These are phyloP conservation scores for Brachionus manjavacas DNA, from an alignment of 1,140 invertebrate species.

Conservation along the genomic window DNA sequence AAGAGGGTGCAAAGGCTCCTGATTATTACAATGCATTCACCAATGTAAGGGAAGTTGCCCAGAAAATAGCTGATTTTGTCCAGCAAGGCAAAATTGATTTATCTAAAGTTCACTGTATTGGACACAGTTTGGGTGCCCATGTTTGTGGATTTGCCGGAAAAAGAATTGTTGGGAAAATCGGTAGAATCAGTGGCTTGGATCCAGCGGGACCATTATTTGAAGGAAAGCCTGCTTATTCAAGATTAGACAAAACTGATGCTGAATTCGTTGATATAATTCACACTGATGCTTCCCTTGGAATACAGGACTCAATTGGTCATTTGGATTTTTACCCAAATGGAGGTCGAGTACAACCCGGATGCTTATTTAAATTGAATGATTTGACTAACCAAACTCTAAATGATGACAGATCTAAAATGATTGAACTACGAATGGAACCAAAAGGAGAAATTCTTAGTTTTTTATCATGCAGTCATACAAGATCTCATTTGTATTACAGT, in stretches of 20 bases:
- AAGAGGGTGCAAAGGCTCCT: background rate
- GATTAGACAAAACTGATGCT: conserved; percentile 1
- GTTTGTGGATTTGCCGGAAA: background rate
- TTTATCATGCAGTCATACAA: background rate
- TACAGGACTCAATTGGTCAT: conserved; percentile 61
- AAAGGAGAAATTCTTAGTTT: background rate
- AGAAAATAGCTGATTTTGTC: background rate
- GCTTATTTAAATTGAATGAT: conserved; percentile 45
- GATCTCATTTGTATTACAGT: background rate
- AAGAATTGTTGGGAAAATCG: background rate
- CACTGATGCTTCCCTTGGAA: background rate
- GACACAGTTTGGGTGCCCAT: conserved; percentile 39
- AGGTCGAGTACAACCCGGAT: conserved; percentile 60
- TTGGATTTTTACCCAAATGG: conserved; percentile 48
- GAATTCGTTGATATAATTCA: conserved; percentile 26
- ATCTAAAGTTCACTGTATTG: conserved; percentile 37
- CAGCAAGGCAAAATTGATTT: background rate
- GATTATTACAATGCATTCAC: background rate
- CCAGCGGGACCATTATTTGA: conserved; percentile 13
- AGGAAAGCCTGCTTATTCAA: background rate
- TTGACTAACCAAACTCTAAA: background rate
- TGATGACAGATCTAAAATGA: background rate
- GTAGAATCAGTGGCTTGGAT: conserved; percentile 10
- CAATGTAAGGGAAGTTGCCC: background rate
- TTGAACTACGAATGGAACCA: background rate